Conservation (phyloP, 2,888 invertebrate genomes). For the Sialis fuliginosa region DNA sequence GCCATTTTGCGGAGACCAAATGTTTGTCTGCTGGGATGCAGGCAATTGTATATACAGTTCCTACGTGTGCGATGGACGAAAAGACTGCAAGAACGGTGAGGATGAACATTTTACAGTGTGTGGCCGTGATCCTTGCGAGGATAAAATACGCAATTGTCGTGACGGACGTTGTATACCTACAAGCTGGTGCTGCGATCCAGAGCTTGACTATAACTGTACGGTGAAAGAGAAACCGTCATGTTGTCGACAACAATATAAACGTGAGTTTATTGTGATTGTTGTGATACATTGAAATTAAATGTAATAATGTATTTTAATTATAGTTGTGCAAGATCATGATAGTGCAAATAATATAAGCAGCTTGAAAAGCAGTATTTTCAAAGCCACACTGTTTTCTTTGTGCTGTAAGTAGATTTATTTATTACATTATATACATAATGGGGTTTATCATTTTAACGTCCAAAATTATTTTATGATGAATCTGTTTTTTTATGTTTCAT, state of each 20-base stretch:
- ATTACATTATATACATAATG: no score
- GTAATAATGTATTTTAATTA: neutral
- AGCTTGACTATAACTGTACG: conserved; percentile 17
- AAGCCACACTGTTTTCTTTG: conserved; percentile 4
- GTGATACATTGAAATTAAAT: neutral
- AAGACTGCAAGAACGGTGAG: conserved; percentile 17
- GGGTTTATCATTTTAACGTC: no score
- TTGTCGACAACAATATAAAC: conserved; percentile 12
- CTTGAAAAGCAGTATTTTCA: conserved; percentile 2
- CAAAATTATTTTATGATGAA: no score
- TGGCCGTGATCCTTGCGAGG: conserved; percentile 11
- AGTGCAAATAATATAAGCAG: neutral
- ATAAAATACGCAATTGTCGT: conserved; percentile 3
- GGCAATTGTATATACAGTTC: conserved; percentile 17
- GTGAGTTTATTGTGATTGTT: conserved; percentile 5
- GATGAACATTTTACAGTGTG: conserved; percentile 17
- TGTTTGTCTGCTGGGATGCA: conserved; percentile 14
- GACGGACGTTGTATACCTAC: conserved; percentile 20
- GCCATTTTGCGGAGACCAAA: conserved; percentile 9
- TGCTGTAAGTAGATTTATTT: conserved; percentile 1
- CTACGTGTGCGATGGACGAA: conserved; percentile 19
- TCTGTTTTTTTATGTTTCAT: no score
- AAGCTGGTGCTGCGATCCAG: conserved; percentile 17
- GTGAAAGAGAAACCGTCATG: conserved; percentile 15
- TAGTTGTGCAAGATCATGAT: neutral